Evolutionary conservation across 1,140 invertebrate species (phyloP), one percentile per base, ranked within the genome.

Genomic region (Hydropsyche tenuis): DNA sequence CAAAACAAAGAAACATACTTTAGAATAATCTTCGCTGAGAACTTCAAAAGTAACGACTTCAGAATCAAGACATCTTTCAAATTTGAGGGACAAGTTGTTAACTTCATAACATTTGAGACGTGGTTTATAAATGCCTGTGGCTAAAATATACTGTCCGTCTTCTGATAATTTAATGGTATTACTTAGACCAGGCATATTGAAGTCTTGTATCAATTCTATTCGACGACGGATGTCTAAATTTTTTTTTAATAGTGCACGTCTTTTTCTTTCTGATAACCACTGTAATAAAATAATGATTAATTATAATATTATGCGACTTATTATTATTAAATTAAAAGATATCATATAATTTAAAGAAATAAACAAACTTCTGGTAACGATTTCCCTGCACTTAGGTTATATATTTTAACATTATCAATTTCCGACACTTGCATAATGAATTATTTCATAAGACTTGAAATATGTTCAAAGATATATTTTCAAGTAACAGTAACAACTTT

Each of bases 201-300:
- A 99, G 82, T 99, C 98, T 85, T 99, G 98, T 79, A 99, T 96
- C 16, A 99, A 88, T 83, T 99, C 94, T 76, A 99, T 98, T 80
- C 95, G 86, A 78, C 92, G 89, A 75, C 95, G 88, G 43, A 98
- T 88, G 81, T 97, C 95, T 62, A 94, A 90, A 92, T 98, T 93
- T 83, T 96, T 96, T 79, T 96, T 96, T 60, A 95, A 86, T 74
- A 98, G 83, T 12, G 89, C 89, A 78, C 95, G 87, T 81, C 92
- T 91, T 84, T 97, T 96, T 80, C 92, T 87, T 79, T 98, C 96
- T 14, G 94, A 91, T 63, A 99, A 85, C 97, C 97, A 99, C 95
- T 97, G 80, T 72, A 73, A 62, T 22, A 60, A 14, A 64, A 68
- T 43, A 64, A 37, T 66, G 16, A 14, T n/a, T n/a, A 62, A 27